A percentile compares a stretch with the other conserved stretches of the same genome.
Conservation (phyloP, 2,113 vertebrate species). For the Aleadryas rufinucha region DNA sequence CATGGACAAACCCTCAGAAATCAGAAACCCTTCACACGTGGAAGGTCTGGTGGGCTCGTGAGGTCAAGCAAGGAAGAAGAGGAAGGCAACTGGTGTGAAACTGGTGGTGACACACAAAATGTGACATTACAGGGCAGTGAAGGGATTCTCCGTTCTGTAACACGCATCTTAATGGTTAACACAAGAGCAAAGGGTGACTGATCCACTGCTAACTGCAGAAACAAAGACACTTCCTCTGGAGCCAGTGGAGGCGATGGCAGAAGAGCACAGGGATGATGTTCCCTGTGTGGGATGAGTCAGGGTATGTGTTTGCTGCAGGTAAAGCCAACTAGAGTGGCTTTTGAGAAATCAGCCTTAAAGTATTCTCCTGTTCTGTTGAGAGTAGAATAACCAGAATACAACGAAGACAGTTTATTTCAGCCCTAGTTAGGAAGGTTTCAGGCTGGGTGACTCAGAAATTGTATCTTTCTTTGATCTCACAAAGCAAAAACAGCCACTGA, state of each 20-base stretch:
- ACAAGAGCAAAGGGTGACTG: not conserved
- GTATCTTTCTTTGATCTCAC: not conserved
- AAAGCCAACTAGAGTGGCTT: not conserved
- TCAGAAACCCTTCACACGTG: not conserved
- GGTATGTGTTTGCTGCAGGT: not conserved
- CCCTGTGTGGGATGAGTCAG: not conserved
- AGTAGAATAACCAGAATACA: not conserved
- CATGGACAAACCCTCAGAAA: not conserved
- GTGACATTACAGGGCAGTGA: not conserved
- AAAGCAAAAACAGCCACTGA: not conserved
- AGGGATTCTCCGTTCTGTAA: not conserved
- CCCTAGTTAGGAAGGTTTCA: not conserved
- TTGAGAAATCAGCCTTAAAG: not conserved
- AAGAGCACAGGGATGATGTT: not conserved
- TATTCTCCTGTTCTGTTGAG: not conserved
- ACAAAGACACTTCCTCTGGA: not conserved
- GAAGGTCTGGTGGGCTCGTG: not conserved
- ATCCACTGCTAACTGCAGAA: not conserved
- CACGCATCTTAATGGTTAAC: not conserved
- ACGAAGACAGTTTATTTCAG: not conserved
- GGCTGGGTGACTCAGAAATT: not conserved
- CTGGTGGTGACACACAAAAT: not conserved
- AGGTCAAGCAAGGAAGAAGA: not conserved
- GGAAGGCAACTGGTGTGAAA: not conserved
- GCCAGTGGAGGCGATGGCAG: not conserved